Evolutionary conservation across 1,140 invertebrate species (phyloP), one percentile per base, ranked within the genome.

Genomic region (Drosophila lini): DNA sequence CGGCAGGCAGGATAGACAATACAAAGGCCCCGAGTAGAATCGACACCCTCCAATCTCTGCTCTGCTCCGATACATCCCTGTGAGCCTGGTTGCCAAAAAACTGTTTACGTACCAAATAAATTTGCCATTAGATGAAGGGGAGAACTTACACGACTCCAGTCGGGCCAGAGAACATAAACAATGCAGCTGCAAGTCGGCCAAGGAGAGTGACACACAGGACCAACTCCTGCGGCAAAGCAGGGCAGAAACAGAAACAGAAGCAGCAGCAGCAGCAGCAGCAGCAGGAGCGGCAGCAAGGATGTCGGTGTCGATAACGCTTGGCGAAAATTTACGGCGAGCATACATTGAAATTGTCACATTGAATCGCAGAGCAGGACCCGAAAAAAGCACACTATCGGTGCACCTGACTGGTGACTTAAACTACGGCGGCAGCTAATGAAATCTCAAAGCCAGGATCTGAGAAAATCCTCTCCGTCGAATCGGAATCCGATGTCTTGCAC

Each of bases 311-410:
- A 74, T 57, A 89, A 74, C 78, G 82, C 60, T 70, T 91, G 79
- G 77, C 70, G 71, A 74, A 76, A 90, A 90, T 90, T 90, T 90
- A 90, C 88, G 82, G 81, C 83, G 86, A 69, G 68, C 70, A 82
- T 73, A 90, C 86, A 90, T 78, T 90, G 80, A 86, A 80, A 81
- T 90, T 90, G 81, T 69, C 78, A 81, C 85, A 74, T 70, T 62
- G 75, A 71, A 60, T 78, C 58, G 63, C 22, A 63, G 16, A 55
- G 47, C 50, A 81, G 57, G 45, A 75, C 71, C 68, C 41, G 47
- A 22, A 74, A 45, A 45, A 42, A 52, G 75, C 56, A 42, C 31
- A 25, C 45, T 42, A 28, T 38, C 52, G 32, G 7, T 53, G 32
- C 74, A 77, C 74, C 74, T 77, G 62, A 31, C 47, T 50, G 68